Evolutionary conservation across 2,888 invertebrate genomes (phyloP), one percentile per base, ranked within the genome.

Genomic region (Sturmia bella): DNA sequence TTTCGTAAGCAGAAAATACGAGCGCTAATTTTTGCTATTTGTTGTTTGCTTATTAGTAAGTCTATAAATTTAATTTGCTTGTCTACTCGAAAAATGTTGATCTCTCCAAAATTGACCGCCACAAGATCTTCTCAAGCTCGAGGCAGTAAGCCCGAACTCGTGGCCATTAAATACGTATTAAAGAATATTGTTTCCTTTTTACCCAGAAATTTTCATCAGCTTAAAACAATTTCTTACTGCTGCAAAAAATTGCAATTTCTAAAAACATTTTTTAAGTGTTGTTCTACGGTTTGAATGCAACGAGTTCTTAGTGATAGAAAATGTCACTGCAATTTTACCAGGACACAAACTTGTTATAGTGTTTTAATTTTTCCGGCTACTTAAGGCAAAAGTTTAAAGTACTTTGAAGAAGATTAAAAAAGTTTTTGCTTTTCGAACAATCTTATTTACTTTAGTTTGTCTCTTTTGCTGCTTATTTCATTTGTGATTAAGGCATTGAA

Each of bases 311-410:
- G 66, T 66, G 70, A 82, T 74, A 61, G 70, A 78, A 78, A 82
- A 72, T 82, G 82, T 72, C 70, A 82, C 54, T 70, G 74, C 57
- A 72, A 74, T 72, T 78, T 78, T 48, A 50, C 56, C 52, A 48
- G 54, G 50, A 56, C 48, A 70, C 54, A 68, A 82, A 82, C 74
- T 82, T 78, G 82, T 82, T 78, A 70, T 48, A 70, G 69, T 72
- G 54, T 78, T 82, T 82, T 82, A 82, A 82, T 78, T 82, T n/a
- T 82, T 82, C 82, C 78, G 75, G 74, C 74, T 75, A 78, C 78
- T 78, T 82, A 82, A 82, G 70, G 48, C 59, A 82, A 77, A 82
- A 78, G 69, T 82, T 82, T 78, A 75, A 74, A 70, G 70, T 61
- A 78, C 59, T 75, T 70, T 66, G 64, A 64, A 78, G 82, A 70